These are phyloP conservation scores for Manis crassicaudata DNA, from an alignment of 2,797 vertebrate genomes.

Conservation along the genomic window DNA sequence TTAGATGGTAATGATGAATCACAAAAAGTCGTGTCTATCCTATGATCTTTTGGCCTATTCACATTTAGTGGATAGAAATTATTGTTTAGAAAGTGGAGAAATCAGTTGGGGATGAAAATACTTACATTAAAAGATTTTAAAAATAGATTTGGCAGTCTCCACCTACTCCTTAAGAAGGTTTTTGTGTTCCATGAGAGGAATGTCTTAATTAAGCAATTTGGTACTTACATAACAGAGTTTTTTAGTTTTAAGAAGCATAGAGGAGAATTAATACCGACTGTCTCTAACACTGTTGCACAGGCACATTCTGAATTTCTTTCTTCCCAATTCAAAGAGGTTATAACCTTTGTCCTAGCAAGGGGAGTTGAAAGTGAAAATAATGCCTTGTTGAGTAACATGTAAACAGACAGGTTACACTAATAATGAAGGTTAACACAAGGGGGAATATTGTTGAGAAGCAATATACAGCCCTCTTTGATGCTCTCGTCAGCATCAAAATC, in stretches of 20 bases:
- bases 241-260: background rate
- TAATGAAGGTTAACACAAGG: background rate
- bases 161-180: background rate
- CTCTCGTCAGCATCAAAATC: background rate
- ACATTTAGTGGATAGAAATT: background rate
- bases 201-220: background rate
- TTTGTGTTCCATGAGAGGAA: background rate
- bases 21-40: background rate
- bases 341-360: background rate
- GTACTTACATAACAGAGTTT: background rate
- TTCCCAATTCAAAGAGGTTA: background rate
- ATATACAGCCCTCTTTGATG: background rate
- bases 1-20: background rate
- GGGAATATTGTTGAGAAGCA: background rate
- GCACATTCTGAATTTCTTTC: background rate
- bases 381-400: background rate
- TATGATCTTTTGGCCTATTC: background rate
- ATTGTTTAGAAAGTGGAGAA: background rate
- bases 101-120: background rate
- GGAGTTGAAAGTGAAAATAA: background rate
- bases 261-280: background rate
- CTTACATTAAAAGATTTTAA: background rate
- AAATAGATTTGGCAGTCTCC: background rate
- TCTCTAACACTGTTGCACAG: background rate
- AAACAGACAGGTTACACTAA: background rate